Conservation (phyloP, 1,140 invertebrate species). For the Idris sp. region DNA sequence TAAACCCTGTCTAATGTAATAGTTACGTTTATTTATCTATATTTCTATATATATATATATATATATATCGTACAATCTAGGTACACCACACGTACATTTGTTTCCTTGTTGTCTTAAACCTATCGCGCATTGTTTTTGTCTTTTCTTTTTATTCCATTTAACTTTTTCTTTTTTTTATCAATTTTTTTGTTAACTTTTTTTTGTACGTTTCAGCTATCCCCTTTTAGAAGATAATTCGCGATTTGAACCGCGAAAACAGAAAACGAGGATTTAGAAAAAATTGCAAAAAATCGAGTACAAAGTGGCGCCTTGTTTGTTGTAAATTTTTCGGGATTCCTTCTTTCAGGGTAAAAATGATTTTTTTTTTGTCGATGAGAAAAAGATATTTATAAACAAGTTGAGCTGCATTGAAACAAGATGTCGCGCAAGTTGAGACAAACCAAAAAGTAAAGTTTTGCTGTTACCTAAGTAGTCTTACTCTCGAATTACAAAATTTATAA, state of each 20-base stretch:
- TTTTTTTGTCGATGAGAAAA: too few relatives aligned
- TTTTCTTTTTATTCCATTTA: constrained; percentile 3
- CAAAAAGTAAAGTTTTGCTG: constrained; percentile 31
- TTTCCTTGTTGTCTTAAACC: constrained; percentile 45
- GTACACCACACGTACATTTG: constrained; percentile 54
- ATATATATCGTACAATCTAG: too few relatives aligned
- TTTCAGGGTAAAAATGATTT: too few relatives aligned
- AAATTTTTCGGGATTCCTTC: too few relatives aligned
- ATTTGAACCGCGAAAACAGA: too few relatives aligned
- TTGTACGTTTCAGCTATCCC: constrained; percentile 55
- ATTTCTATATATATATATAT: too few relatives aligned
- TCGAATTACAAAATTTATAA: constrained; percentile 75
- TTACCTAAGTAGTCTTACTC: constrained; percentile 46
- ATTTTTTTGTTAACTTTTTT: constrained; percentile 7
- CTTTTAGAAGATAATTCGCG: constrained; percentile 30
- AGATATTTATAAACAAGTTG: too few relatives aligned
- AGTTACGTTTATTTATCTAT: constrained; percentile 60
- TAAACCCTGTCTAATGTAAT: constrained; percentile 65
- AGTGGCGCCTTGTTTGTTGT: too few relatives aligned
- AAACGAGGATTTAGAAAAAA: constrained; percentile 27
- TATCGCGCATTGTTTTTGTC: constrained; percentile 36
- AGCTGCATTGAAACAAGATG: constrained; percentile 7
- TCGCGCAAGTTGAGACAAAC: constrained; percentile 7
- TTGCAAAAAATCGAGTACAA: too few relatives aligned
- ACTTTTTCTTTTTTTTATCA: constrained; percentile 9